Conservation (phyloP, 2,797 vertebrate genomes). For the Macropus fuliginosus region DNA sequence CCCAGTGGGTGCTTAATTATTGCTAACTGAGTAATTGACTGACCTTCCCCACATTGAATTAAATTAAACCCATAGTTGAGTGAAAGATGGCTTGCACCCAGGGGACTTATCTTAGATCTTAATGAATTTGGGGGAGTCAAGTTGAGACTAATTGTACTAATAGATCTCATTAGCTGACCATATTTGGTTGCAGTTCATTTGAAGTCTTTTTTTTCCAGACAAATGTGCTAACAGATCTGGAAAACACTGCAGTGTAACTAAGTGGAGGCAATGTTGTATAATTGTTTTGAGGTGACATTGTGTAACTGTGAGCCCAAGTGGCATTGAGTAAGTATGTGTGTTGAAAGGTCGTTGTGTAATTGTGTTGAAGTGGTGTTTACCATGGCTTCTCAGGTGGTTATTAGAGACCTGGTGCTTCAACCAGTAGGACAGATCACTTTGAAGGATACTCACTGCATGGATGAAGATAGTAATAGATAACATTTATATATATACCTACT, state of each 20-base stretch:
- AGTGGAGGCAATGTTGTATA: background rate
- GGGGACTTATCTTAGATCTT: background rate
- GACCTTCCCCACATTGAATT: background rate
- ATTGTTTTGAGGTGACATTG: background rate
- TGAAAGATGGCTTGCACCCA: background rate
- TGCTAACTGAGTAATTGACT: background rate
- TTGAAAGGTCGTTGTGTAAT: background rate
- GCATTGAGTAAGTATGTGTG: background rate
- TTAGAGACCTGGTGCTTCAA: background rate
- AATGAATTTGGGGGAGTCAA: background rate
- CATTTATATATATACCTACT: background rate
- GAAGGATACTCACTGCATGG: background rate
- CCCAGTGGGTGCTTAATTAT: background rate
- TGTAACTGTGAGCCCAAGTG: background rate
- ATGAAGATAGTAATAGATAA: background rate
- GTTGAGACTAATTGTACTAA: background rate
- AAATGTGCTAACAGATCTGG: background rate
- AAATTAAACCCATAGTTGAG: background rate
- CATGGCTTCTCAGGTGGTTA: background rate
- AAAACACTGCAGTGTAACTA: background rate
- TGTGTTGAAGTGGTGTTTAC: background rate
- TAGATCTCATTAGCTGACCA: background rate
- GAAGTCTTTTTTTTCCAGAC: background rate
- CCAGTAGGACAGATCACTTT: background rate
- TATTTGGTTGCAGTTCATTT: background rate